Percentiles rank a stretch among this genome's conserved stretches.
Evolutionary conservation across 2,888 invertebrate species (phyloP).

Genomic region (Synergus gifuensis): DNA sequence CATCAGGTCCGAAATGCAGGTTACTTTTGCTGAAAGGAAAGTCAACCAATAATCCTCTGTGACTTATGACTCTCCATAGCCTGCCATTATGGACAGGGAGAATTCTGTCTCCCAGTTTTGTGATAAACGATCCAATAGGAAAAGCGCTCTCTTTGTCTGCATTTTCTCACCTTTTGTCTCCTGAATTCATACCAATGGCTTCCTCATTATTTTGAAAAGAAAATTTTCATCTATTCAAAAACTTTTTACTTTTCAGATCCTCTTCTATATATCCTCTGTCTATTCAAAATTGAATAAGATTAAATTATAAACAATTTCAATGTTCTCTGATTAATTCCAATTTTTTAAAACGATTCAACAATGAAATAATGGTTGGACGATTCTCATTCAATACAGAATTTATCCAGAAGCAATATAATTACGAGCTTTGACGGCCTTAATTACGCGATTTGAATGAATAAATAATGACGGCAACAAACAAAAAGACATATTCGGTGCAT

Average conservation of each 20-base stretch:
- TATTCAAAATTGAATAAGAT: too few species aligned
- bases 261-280: background rate
- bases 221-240: background rate
- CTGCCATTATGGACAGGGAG: slow-evolving; percentile 9
- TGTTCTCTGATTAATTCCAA: too few species aligned
- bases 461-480: background rate
- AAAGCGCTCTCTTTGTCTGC: slow-evolving; percentile 4
- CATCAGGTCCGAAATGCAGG: slow-evolving; percentile 26
- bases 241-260: background rate
- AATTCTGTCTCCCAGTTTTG: slow-evolving; percentile 32
- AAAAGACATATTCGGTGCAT: background rate
- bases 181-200: slow-evolving; percentile 3
- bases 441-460: too few species aligned
- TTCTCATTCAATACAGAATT: too few species aligned
- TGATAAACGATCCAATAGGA: slow-evolving; percentile 32
- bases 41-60: slow-evolving; percentile 32
- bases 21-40: slow-evolving; percentile 33
- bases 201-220: slow-evolving; percentile 1
- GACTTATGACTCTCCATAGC: slow-evolving; percentile 32
- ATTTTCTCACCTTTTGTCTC: slow-evolving; percentile 24
- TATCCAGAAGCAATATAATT: too few species aligned
- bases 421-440: too few species aligned
- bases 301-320: too few species aligned
- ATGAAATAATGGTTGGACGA: too few species aligned
- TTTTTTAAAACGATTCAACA: too few species aligned